Base-by-base conservation (phyloP, 2,113 vertebrate genomes). In the Saccopteryx leptura region DNA sequence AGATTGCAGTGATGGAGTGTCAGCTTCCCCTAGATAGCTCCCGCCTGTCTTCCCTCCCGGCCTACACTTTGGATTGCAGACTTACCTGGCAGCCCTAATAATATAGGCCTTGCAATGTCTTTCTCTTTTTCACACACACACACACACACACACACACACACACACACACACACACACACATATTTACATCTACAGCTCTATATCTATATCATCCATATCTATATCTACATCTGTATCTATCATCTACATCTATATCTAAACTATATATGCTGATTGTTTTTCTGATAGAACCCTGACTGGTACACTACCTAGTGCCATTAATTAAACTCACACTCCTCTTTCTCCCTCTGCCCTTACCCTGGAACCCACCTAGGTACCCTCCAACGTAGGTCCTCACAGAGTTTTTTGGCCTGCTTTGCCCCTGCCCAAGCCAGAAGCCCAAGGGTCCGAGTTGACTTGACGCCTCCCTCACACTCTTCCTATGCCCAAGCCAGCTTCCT, bases 331-430 rank as follows among this genome's bases (percentile, higher is more conserved):
- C n/a, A 61, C 15, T 60, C 39, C 14, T 56, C 28, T 7, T 23
- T 65, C 63, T 56, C 23, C 4, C 12, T 60, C 33, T 31, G 21
- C 8, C 78, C 4, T 14, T 18, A 12, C 12, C 18, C n/a, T 17
- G 8, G 6, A 3, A 2, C 28, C 50, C 60, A 13, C 28, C 26
- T 6, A 7, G 79, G 18, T 1, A 0, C 71, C 5, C 33, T 63
- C 17, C 19, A 39, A 39, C 39, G 39, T 8, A 39, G 1, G 54
- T 72, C 24, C 6, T 65, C 50, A 9, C 71, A 72, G 23, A 15
- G 23, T n/a, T 1, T 12, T 1, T 1, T 18, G 54, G 7, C 3
- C 46, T 48, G n/a, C 54, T 76, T 39, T 18, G n/a, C 23, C 1
- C 4, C n/a, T 33, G 39, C 39, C 31, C 31, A 33, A 1, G 23